Conservation (phyloP, 1,140 invertebrate species). For the Pseudachorutes palmiensis region DNA sequence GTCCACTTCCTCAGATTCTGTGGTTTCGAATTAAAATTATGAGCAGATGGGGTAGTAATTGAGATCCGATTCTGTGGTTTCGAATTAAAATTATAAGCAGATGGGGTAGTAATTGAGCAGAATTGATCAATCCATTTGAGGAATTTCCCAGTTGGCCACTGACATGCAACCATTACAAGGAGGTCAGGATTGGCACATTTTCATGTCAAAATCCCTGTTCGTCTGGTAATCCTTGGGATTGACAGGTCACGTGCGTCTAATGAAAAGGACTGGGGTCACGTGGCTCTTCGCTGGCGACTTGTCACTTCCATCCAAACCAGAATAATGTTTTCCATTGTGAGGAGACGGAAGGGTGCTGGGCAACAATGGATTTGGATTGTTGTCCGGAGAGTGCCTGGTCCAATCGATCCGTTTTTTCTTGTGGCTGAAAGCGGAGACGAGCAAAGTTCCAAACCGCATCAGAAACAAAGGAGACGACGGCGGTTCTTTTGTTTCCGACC, state of each 20-base stretch:
- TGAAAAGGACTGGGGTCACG: neutral
- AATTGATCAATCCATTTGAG: too few species aligned
- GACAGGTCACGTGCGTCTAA: slow-evolving; percentile 2
- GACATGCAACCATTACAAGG: too few species aligned
- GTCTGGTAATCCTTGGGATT: slow-evolving; percentile 1
- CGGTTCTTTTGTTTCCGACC: neutral
- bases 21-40: too few species aligned
- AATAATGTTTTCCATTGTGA: neutral
- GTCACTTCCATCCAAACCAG: neutral
- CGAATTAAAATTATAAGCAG: too few species aligned
- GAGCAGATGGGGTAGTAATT: too few species aligned
- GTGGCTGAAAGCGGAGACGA: neutral
- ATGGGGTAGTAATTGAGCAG: too few species aligned
- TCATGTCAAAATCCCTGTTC: neutral
- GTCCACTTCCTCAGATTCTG: too few species aligned
- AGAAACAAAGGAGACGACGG: neutral
- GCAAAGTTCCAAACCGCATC: neutral
- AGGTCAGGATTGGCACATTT: neutral
- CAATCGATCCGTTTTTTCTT: slow-evolving; percentile 3
- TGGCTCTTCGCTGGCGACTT: slow-evolving; percentile 2
- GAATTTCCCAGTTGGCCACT: too few species aligned
- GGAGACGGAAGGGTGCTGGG: slow-evolving; percentile 5
- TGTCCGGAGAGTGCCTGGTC: neutral
- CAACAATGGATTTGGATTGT: neutral
- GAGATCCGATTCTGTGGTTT: too few species aligned